Evolutionary conservation across 2,888 invertebrate genomes (phyloP), one percentile per base, ranked within the genome.

Genomic region (Lasioglossum malachurum): DNA sequence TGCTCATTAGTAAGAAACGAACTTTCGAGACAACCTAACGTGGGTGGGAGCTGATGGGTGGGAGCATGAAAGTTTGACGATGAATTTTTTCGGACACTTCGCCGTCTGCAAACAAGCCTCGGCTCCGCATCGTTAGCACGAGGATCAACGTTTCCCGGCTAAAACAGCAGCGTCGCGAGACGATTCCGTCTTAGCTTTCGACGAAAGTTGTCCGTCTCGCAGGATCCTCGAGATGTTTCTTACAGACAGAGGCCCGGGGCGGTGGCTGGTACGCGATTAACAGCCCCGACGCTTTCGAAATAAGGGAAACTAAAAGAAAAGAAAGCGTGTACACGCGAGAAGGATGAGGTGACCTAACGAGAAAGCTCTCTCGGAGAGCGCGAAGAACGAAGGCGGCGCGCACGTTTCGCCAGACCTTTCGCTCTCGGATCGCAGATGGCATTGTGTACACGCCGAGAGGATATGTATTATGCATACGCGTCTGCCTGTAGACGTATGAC

Each of bases 191-290:
- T 27, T 23, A 27, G 60, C 27, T 60, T 27, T 0, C 60, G 60
- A 60, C 60, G 27, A 27, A 60, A 60, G 60, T 27, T 27, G 14
- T 27, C 16, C 4, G 60, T 86, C 46, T 49, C 64, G 67, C 53
- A 76, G 79, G 69, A 72, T 83, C 75, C 78, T 57, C 72, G 72
- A 27, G 57, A 27, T 72, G 72, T 46, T 73, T 79, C 78, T 69
- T 49, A 53, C 53, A 84, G 79, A 80, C 80, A n/a, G 75, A 44
- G 23, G 49, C 80, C 75, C 35, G 53, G 7, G 80, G 77, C 72
- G 57, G 1, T 75, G 69, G 77, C 80, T 78, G 67, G 86, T 57
- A 53, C 84, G 80, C 78, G 80, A 80, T 80, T 84, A 84, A 85
- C 77, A 86, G 64, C 75, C 57, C 19, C 64, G 27, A n/a, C 53